These are phyloP conservation scores for Puma concolor DNA, from an alignment of 2,113 vertebrate species.

Conservation along the genomic window DNA sequence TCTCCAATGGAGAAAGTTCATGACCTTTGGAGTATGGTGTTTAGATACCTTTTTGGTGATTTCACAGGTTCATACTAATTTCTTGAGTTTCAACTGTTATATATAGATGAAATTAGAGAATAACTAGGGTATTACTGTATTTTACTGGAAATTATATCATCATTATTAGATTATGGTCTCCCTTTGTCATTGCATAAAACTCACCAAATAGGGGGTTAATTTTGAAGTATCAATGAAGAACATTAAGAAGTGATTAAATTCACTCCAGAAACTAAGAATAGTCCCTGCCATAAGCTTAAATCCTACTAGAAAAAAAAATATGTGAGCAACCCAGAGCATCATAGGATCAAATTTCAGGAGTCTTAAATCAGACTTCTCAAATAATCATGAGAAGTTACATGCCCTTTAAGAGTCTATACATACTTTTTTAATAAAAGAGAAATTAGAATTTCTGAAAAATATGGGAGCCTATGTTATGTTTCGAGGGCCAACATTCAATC, in stretches of 20 bases:
- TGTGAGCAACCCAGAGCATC: background rate
- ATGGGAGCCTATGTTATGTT: background rate
- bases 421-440: conserved; percentile 51
- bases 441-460: conserved; percentile 72
- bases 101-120: background rate
- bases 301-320: background rate
- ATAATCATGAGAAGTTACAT: background rate
- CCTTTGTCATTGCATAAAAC: background rate
- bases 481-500: background rate
- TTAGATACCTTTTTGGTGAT: conserved; percentile 27
- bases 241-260: conserved; percentile 21
- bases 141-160: conserved; percentile 40
- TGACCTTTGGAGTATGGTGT: background rate
- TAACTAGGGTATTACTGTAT: background rate
- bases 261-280: conserved; percentile 3
- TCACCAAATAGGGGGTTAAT: conserved; percentile 37
- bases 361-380: background rate
- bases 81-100: background rate
- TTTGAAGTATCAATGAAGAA: conserved; percentile 19
- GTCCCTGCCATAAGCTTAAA: background rate
- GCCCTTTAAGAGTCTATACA: background rate
- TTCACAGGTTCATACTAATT: background rate
- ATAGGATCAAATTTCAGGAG: conserved; percentile 19
- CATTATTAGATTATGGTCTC: conserved; percentile 1
- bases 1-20: conserved; percentile 22